Conservation (phyloP, 2,113 vertebrate species). For the Chionomys nivalis region DNA sequence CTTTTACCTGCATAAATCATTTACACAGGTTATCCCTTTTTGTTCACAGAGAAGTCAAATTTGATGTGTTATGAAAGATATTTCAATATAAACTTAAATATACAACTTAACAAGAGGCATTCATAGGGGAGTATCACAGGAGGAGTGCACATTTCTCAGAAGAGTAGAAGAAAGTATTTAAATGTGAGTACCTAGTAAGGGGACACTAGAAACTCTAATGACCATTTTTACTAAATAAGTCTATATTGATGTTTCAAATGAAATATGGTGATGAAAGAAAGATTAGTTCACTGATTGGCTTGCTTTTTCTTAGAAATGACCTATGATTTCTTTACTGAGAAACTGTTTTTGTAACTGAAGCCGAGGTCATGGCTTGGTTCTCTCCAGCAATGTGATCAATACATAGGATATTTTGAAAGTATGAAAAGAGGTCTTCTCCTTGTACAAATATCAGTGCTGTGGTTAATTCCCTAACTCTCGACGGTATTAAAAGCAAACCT, state of each 20-base stretch:
- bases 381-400: neutral
- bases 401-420: neutral
- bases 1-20: neutral
- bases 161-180: neutral
- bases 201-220: neutral
- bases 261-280: slow-evolving; percentile 21
- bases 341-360: neutral
- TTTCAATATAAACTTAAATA: neutral
- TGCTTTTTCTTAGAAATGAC: neutral
- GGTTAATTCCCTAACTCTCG: neutral
- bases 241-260: slow-evolving; percentile 41
- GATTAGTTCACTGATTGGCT: neutral
- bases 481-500: neutral
- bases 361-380: neutral
- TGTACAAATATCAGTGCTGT: neutral
- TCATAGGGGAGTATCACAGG: neutral
- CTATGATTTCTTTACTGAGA: neutral
- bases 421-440: neutral
- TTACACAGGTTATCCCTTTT: neutral
- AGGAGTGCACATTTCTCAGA: neutral
- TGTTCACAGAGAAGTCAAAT: neutral
- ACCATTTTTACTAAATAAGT: neutral
- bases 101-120: neutral
- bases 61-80: neutral
- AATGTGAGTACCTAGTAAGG: neutral